Conservation (phyloP, 2,797 vertebrate genomes). For the Danio aesculapii region DNA sequence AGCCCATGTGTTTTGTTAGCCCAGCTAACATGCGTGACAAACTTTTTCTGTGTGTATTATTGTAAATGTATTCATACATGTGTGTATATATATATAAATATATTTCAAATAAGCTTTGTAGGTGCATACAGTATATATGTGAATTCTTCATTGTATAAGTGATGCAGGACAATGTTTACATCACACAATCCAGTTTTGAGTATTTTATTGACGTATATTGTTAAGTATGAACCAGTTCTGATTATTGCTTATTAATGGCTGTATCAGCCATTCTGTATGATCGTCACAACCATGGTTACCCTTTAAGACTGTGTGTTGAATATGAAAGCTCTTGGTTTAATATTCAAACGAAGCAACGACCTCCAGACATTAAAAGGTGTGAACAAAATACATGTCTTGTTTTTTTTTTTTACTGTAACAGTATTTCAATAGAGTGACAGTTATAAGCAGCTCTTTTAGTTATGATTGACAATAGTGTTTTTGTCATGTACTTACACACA, state of each 20-base stretch:
- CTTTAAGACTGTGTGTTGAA: constrained; percentile 48
- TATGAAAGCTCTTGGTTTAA: constrained; percentile 46
- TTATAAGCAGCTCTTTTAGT: not conserved
- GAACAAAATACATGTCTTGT: constrained; percentile 33
- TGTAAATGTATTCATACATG: constrained; percentile 83
- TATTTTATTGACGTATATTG: constrained; percentile 50
- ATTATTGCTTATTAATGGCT: constrained; percentile 55
- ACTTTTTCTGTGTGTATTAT: constrained; percentile 67
- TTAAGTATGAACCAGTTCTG: constrained; percentile 51
- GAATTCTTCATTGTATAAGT: constrained; percentile 62
- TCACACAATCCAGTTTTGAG: constrained; percentile 38
- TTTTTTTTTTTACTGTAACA: not conserved
- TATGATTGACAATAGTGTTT: not conserved
- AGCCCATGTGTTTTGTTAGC: constrained; percentile 67
- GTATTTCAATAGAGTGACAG: not conserved
- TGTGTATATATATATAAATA: constrained; percentile 80
- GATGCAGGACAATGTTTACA: constrained; percentile 54
- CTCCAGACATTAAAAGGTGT: constrained; percentile 56
- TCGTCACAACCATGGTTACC: constrained; percentile 42
- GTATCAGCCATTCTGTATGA: constrained; percentile 59
- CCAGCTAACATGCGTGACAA: constrained; percentile 62
- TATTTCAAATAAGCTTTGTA: constrained; percentile 70
- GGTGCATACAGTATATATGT: constrained; percentile 74
- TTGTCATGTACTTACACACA: not conserved
- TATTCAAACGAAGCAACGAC: constrained; percentile 45